Percentiles rank a stretch among this genome's conserved stretches.
These are phyloP conservation scores for Heterotilapia buettikoferi DNA, from an alignment of 2,113 vertebrate genomes.

Conservation along the genomic window DNA sequence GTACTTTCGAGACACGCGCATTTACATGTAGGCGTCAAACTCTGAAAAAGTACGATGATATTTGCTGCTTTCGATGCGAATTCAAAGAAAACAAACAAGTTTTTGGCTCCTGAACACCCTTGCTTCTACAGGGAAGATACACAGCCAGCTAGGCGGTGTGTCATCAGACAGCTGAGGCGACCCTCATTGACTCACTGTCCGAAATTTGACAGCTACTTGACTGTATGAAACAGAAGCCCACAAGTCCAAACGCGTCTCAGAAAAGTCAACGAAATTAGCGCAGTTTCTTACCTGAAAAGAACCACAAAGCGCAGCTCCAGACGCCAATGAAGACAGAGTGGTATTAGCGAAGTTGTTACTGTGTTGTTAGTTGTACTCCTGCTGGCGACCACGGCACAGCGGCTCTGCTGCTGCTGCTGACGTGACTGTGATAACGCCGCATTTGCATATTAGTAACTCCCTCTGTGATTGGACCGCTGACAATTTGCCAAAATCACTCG, in stretches of 20 bases:
- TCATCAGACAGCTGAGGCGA: slow-evolving; percentile 60
- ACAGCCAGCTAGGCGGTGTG: slow-evolving; percentile 24
- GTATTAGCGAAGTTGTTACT: slow-evolving; percentile 64
- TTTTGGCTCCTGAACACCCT: not conserved
- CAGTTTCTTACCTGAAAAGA: slow-evolving; percentile 61
- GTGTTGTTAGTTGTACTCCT: slow-evolving; percentile 68
- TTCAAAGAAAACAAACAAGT: slow-evolving; percentile 9
- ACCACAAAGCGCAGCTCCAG: not conserved
- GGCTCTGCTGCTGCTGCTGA: slow-evolving; percentile 68
- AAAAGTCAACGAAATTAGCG: not conserved
- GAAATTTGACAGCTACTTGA: slow-evolving; percentile 60
- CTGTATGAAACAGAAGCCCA: slow-evolving; percentile 14
- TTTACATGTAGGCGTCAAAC: not conserved
- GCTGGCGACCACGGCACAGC: slow-evolving; percentile 71
- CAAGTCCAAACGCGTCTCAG: not conserved
- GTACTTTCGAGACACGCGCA: not conserved
- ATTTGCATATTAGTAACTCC: slow-evolving; percentile 72
- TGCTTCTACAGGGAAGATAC: not conserved
- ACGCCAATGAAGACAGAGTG: not conserved
- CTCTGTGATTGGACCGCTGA: slow-evolving; percentile 65
- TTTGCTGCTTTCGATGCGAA: not conserved
- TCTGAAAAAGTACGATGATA: not conserved
- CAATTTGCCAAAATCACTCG: not conserved
- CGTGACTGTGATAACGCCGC: slow-evolving; percentile 63
- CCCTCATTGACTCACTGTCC: slow-evolving; percentile 34